phyloP scores from a whole-genome alignment of 1,140 invertebrate genomes.

The Tribolium madens region DNA sequence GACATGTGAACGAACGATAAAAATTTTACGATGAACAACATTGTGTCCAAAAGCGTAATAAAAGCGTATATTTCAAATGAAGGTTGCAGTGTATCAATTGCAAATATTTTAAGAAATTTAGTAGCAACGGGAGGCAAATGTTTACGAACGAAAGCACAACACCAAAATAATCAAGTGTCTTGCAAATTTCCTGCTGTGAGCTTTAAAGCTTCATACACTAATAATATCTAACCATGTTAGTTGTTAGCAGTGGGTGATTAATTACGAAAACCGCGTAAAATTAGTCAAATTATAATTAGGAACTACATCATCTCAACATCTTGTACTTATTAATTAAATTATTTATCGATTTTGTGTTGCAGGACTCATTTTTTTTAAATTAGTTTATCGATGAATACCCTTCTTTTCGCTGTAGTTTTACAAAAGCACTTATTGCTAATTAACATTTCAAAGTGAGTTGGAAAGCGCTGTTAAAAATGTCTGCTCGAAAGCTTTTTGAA shows the following conservation, averaged over 20 bases:
- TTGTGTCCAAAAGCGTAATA: background rate
- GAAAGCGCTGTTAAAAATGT: background rate
- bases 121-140: background rate
- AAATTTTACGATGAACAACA: background rate
- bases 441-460: background rate
- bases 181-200: no score
- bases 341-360: no score
- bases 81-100: background rate
- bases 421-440: background rate
- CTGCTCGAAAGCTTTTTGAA: slow-evolving; percentile 17
- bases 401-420: background rate
- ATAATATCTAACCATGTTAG: no score
- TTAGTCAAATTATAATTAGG: no score
- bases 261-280: no score
- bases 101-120: background rate
- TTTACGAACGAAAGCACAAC: background rate
- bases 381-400: background rate
- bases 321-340: no score
- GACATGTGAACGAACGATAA: background rate
- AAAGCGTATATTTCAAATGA: background rate
- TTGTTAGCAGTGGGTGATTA: no score
- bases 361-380: background rate
- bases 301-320: no score
- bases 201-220: no score
- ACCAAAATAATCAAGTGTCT: no score